Evolutionary conservation across 2,888 invertebrate genomes (phyloP).

Genomic region (Sipunculus nudus): DNA sequence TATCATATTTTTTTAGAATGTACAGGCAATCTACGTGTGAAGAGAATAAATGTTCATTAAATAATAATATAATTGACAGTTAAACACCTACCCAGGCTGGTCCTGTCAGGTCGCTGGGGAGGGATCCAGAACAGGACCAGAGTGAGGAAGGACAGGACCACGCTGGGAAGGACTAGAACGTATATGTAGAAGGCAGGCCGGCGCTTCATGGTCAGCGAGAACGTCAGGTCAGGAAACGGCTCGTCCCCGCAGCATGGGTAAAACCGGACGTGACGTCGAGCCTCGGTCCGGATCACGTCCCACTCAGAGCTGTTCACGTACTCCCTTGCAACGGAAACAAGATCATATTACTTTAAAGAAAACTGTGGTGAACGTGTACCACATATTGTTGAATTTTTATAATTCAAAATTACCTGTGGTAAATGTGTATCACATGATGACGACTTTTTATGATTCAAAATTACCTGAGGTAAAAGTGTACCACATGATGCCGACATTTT

Average conservation of each 20-base stretch:
- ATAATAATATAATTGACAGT: no score
- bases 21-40: no score
- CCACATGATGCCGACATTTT: no score
- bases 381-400: no score
- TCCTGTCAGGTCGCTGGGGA: conserved; percentile 48
- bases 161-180: conserved; percentile 45
- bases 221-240: conserved; percentile 40
- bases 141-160: conserved; percentile 46
- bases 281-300: conserved; percentile 4
- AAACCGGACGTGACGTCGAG: conserved; percentile 1
- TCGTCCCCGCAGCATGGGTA: conserved; percentile 40
- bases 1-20: no score
- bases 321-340: conserved; percentile 27
- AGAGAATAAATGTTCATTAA: no score
- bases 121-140: conserved; percentile 51
- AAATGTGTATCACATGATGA: no score
- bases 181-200: conserved; percentile 46
- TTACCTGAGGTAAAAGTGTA: no score
- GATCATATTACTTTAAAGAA: no score
- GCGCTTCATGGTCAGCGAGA: conserved; percentile 27
- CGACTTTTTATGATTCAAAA: no score
- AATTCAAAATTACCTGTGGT: no score
- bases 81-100: conserved; percentile 41
- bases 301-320: conserved; percentile 37
- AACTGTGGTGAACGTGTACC: no score